phyloP scores from a whole-genome alignment of 2,888 invertebrate genomes.

The Caenorhabditis sinica region DNA sequence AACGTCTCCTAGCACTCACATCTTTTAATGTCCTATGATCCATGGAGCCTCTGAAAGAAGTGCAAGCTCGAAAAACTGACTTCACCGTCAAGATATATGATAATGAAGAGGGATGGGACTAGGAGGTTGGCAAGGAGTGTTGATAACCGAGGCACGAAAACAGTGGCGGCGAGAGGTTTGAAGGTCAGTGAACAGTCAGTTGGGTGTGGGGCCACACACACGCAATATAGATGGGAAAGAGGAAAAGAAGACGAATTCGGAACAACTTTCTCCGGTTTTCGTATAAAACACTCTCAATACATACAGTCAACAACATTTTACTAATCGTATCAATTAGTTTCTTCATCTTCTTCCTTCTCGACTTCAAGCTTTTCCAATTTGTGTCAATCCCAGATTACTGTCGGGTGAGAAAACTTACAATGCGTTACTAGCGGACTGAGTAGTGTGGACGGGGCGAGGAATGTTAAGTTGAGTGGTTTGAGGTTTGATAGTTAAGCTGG shows the following conservation, averaged over 20 bases:
- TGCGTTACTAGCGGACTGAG: constrained; percentile 67
- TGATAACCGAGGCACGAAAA: constrained; percentile 63
- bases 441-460: constrained; percentile 65
- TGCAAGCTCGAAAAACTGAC: constrained; percentile 1
- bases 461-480: constrained; percentile 65
- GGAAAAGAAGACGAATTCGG: constrained; percentile 44
- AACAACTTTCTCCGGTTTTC: constrained; percentile 63
- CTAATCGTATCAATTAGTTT: constrained; percentile 62
- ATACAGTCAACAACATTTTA: constrained; percentile 49
- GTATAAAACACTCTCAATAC: constrained; percentile 40
- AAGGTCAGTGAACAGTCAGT: constrained; percentile 63
- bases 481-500: constrained; percentile 67
- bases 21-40: constrained; percentile 64
- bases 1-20: constrained; percentile 44
- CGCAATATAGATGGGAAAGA: constrained; percentile 33
- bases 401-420: constrained; percentile 52
- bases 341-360: not conserved
- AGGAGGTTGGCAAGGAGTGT: constrained; percentile 48
- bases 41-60: constrained; percentile 48
- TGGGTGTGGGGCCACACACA: constrained; percentile 34
- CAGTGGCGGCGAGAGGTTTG: constrained; percentile 45
- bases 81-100: constrained; percentile 41
- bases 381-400: constrained; percentile 28
- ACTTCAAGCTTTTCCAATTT: constrained; percentile 14
- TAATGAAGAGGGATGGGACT: constrained; percentile 50